These are phyloP conservation scores for Stratiomys singularior DNA, from an alignment of 2,888 invertebrate genomes.

Conservation along the genomic window DNA sequence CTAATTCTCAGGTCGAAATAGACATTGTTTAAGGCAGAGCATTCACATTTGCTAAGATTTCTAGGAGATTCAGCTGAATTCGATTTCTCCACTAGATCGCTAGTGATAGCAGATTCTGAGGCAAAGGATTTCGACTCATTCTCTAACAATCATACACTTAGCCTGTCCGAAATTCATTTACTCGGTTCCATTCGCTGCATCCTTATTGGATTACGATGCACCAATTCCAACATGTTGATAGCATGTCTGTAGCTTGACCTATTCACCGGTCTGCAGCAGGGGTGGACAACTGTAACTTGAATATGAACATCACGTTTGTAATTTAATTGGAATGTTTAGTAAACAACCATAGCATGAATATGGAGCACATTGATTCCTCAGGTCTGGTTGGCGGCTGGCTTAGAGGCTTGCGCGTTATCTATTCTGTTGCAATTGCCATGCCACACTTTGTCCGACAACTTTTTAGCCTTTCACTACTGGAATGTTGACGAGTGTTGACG, in stretches of 20 bases:
- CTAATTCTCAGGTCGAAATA: background rate
- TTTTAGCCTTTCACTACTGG: too few relatives aligned
- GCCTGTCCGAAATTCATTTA: background rate
- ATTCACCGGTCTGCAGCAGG: background rate
- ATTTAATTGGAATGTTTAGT: conserved; percentile 31
- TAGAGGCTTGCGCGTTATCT: conserved; percentile 1
- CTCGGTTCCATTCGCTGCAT: background rate
- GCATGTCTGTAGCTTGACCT: background rate
- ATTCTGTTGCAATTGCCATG: too few relatives aligned
- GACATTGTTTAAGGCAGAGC: background rate
- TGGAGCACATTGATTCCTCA: background rate
- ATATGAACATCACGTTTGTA: background rate
- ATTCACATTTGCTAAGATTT: background rate
- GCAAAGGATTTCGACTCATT: background rate
- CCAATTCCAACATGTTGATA: background rate
- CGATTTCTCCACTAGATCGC: too few relatives aligned
- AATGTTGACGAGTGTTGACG: too few relatives aligned
- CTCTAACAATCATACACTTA: background rate
- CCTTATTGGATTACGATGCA: conserved; percentile 40
- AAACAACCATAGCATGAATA: conserved; percentile 16
- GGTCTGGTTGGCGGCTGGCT: background rate
- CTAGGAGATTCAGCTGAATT: too few relatives aligned
- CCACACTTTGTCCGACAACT: too few relatives aligned
- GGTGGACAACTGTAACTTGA: conserved; percentile 7
- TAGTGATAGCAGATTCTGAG: too few relatives aligned